Conservation (phyloP, 2,888 invertebrate genomes). For the Drosophila atripex region DNA sequence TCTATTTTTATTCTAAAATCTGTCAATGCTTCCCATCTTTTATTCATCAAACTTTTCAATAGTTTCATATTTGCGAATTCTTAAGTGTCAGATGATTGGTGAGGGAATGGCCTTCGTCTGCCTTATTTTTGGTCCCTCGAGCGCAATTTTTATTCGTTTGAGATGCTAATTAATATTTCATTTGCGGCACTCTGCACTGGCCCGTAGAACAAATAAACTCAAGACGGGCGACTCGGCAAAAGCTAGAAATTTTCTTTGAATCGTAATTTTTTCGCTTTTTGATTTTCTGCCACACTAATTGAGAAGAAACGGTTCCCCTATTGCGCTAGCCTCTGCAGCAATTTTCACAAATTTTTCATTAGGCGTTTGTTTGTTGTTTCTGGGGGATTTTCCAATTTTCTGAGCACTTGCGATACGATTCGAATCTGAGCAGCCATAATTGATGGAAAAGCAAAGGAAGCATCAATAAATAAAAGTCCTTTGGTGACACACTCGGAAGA, state of each 20-base stretch:
- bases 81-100: neutral
- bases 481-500: neutral
- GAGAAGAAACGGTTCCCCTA: conserved; percentile 27
- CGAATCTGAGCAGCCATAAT: conserved; percentile 31
- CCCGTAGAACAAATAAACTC: conserved; percentile 55
- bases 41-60: neutral
- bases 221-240: neutral
- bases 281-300: conserved; percentile 45
- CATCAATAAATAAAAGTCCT: neutral
- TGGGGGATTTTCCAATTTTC: conserved; percentile 52
- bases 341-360: conserved; percentile 54
- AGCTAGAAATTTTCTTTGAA: conserved; percentile 46
- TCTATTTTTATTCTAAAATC: neutral
- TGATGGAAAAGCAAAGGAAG: conserved; percentile 25
- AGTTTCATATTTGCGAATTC: neutral
- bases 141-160: conserved; percentile 41
- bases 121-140: conserved; percentile 41
- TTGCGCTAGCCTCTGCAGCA: conserved; percentile 17
- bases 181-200: conserved; percentile 43
- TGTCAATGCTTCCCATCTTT: neutral
- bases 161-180: conserved; percentile 52
- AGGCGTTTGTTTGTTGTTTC: conserved; percentile 44
- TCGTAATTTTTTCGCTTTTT: conserved; percentile 17
- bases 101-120: neutral
- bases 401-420: conserved; percentile 16